Base-by-base conservation (phyloP, 1,140 invertebrate genomes). In the Cardiocondyla obscurior region DNA sequence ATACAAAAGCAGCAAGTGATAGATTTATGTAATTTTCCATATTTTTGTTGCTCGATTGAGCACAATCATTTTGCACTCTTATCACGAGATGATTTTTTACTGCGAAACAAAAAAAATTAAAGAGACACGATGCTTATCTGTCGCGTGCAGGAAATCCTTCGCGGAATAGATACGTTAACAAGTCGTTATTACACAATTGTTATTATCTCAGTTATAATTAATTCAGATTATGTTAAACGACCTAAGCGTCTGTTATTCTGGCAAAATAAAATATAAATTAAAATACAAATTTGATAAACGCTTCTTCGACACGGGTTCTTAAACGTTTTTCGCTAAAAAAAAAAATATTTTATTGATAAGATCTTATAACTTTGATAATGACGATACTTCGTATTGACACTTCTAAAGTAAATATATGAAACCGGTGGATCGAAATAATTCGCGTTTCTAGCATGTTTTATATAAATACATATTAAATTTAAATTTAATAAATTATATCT, bases 111-210 rank as follows among this genome's bases (percentile, higher is more conserved):
- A 22, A 67, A 19, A 39, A 53, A n/a, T 4, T 16, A 25, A 16
- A 19, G n/a, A 19, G 36, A 6, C 16, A 2, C 42, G 12, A 10
- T 44, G 16, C 25, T 79, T 79, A 79, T 79, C 69, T 79, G 69
- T 79, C 74, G 3, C 16, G n/a, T 3, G 36, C 22, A 60, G 74
- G 74, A 79, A 69, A 69, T 67, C 46, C 62, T 79, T 28, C 2
- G 19, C 19, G 19, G 14, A 10, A n/a, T 1, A 77, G 60, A 77
- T 67, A 77, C 0, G 12, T 42, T 53, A 55, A 53, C 62, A 25
- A 53, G 39, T 65, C 12, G 25, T 55, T 69, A 79, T 22, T 53
- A 7, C 16, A 22, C 33, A 39, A 76, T 0, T 76, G 22, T n/a
- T n/a, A n/a, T n/a, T n/a, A n/a, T n/a, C n/a, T n/a, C n/a, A n/a